Evolutionary conservation across 2,113 vertebrate species (phyloP).

Genomic region (Aleadryas rufinucha): DNA sequence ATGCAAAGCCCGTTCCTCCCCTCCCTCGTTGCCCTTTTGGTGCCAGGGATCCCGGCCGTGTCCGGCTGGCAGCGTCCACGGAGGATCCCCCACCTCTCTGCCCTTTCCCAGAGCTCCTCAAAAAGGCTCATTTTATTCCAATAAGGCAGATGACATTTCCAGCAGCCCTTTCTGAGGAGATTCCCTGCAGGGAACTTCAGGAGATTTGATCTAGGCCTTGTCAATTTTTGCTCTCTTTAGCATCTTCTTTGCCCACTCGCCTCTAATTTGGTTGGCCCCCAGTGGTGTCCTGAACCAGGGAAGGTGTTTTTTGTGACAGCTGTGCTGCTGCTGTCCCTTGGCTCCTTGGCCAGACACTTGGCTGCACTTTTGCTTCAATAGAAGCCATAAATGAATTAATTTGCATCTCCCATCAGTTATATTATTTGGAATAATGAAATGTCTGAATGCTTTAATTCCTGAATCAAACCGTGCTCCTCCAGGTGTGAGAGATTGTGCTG

Average conservation of each 20-base stretch:
- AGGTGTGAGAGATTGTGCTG: neutral
- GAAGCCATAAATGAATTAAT: neutral
- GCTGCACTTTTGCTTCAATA: neutral
- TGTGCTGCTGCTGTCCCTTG: neutral
- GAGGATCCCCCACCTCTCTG: neutral
- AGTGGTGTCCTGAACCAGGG: neutral
- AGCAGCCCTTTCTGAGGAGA: neutral
- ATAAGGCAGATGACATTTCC: conserved; percentile 16
- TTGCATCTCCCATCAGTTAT: neutral
- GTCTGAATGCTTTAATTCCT: neutral
- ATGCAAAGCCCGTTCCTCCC: neutral
- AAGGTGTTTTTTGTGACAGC: neutral
- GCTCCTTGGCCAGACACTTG: neutral
- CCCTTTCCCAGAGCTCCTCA: neutral
- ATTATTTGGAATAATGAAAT: neutral
- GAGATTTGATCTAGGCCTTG: neutral
- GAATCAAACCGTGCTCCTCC: neutral
- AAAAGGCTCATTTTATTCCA: neutral
- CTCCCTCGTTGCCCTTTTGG: accelerated
- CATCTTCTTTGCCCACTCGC: neutral
- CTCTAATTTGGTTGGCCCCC: neutral
- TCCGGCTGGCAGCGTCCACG: accelerated
- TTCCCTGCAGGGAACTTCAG: neutral
- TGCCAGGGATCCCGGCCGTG: neutral
- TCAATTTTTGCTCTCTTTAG: neutral